Base-by-base conservation (phyloP, 2,797 vertebrate species). In the Sylvilagus floridanus region DNA sequence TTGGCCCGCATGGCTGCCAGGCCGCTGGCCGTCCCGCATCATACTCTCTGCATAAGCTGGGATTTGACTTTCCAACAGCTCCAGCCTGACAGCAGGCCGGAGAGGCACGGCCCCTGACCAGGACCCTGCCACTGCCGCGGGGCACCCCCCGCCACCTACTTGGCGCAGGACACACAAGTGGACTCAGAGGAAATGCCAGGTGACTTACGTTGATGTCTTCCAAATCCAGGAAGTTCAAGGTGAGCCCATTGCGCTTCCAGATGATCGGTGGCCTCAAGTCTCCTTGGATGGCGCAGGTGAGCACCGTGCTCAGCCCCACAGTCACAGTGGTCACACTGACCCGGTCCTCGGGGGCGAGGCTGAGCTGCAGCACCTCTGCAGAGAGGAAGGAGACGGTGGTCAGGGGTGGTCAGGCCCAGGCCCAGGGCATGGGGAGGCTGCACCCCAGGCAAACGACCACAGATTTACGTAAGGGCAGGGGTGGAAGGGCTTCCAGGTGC, bases 121-220 rank as follows among this genome's bases (percentile, higher is more conserved):
- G 42, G 42, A 47, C 42, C 42, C 42, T n/a, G 52, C 30, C 57
- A 13, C 12, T 2, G 22, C 32, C 54, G 5, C 13, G 26, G 0
- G 2, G 35, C 3, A 13, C 5, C n/a, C 82, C 0, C 21, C 50
- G 5, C 7, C 13, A 7, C 4, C 14, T 17, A 16, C 60, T 14
- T 32, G 57, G 22, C 42, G 14, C 0, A 0, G 72, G 62, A 12
- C 4, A 35, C 11, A 5, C 8, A 0, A 9, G 7, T 1, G 73
- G 12, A 28, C 26, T 32, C 42, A 37, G n/a, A 28, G 26, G 16
- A 12, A 17, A 17, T 57, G 52, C 69, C 26, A 1, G 30, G 69
- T 21, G 30, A 98, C 99, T 98, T 98, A 99, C 99, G 1, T 99
- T 99, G 96, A 99, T 99, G 95, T 99, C 99, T 97, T 99, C 99